A percentile compares a stretch with the other conserved stretches of the same genome.
phyloP scores from a whole-genome alignment of 1,140 invertebrate genomes.

The Trachelipus rathkii region DNA sequence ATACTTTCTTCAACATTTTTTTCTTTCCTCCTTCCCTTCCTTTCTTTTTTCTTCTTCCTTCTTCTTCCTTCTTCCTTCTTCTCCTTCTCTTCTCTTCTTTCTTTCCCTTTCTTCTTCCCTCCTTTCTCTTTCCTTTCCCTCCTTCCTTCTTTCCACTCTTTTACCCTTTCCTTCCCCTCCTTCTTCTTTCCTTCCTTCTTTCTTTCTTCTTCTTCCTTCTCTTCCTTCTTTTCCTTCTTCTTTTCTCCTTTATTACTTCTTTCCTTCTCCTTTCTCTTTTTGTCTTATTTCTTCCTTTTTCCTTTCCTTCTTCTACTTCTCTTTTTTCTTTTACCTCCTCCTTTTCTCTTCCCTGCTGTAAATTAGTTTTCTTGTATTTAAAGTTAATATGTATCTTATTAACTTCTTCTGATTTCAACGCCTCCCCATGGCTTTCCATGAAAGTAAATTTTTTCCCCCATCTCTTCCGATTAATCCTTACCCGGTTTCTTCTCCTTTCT shows the following conservation, averaged over 20 bases:
- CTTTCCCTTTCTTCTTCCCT: not conserved
- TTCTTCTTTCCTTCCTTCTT: not conserved
- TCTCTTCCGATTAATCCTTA: too few species aligned
- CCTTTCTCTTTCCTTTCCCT: too few species aligned
- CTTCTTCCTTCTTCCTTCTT: not conserved
- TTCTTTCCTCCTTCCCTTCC: not conserved
- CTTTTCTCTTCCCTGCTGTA: not conserved
- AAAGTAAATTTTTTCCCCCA: too few species aligned
- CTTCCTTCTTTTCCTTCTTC: not conserved
- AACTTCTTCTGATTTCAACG: too few species aligned
- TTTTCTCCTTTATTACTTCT: too few species aligned
- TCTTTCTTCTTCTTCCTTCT: not conserved
- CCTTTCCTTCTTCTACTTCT: not conserved
- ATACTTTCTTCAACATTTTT: not conserved
- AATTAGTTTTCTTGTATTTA: too few species aligned
- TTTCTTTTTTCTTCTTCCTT: not conserved
- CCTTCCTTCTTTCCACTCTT: not conserved
- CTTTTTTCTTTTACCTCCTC: too few species aligned
- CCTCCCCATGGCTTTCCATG: too few species aligned
- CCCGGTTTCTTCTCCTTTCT: too few species aligned
- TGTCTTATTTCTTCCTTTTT: too few species aligned
- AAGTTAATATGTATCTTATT: too few species aligned
- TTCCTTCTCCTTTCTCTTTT: too few species aligned
- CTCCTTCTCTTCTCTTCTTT: not conserved
- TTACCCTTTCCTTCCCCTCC: not conserved